A percentile compares a stretch with the other conserved stretches of the same genome.
Conservation (phyloP, 1,140 invertebrate genomes). For the Anthonomus grandis region DNA sequence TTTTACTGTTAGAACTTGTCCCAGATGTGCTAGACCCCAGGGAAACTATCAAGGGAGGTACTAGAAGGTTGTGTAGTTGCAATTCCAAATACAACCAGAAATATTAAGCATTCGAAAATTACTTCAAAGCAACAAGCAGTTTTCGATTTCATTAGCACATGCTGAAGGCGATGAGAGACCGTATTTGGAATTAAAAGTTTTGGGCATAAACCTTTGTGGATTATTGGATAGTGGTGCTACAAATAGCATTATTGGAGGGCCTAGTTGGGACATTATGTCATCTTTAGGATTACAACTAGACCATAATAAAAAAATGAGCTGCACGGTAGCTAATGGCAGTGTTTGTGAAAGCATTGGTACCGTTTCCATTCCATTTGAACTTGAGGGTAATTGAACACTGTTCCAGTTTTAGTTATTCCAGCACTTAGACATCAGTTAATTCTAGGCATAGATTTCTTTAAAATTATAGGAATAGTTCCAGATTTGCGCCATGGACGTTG, state of each 20-base stretch:
- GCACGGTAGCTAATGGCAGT: conserved; percentile 20
- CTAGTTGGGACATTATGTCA: conserved; percentile 2
- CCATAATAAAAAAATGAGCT: not conserved
- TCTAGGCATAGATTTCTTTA: not conserved
- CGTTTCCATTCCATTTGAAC: not conserved
- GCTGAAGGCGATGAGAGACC: conserved; percentile 1
- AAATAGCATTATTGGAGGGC: not conserved
- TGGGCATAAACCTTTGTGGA: not conserved
- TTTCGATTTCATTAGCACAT: conserved; percentile 16
- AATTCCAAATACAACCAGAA: not conserved
- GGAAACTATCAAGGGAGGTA: not conserved
- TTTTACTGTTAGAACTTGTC: conserved; percentile 1
- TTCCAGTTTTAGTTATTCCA: not conserved
- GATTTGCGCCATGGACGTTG: not conserved
- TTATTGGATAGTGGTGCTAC: conserved; percentile 17
- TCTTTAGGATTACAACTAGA: not conserved
- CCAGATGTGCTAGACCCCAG: not conserved
- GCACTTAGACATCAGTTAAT: not conserved
- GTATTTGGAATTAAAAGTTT: conserved; percentile 14
- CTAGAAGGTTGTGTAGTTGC: not conserved
- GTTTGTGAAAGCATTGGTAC: conserved; percentile 10
- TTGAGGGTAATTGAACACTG: not conserved
- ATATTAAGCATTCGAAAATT: too few species aligned
- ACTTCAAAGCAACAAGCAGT: not conserved
- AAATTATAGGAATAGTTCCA: not conserved